phyloP scores from a whole-genome alignment of 1,140 invertebrate genomes.

The Hypsibius dujardini region DNA sequence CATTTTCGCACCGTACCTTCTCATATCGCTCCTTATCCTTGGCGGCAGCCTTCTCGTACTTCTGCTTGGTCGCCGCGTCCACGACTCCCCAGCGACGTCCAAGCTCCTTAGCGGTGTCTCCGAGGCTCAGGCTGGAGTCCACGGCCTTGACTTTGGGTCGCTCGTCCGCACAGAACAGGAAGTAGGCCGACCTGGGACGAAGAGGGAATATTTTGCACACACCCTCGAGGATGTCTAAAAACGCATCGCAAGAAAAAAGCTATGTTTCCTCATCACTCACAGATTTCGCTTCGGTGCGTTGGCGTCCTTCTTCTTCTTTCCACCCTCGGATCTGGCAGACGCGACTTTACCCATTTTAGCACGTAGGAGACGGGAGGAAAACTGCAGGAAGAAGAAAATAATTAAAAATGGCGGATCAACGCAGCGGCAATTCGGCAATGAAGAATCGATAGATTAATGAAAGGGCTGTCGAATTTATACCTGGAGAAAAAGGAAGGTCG shows the following conservation, averaged over 20 bases:
- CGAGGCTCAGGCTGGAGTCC: constrained; percentile 36
- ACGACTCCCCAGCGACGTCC: constrained; percentile 37
- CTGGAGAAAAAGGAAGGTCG: too few species aligned
- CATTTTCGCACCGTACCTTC: constrained; percentile 24
- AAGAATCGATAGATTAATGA: too few species aligned
- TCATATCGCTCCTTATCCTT: constrained; percentile 35
- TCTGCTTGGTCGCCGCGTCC: constrained; percentile 27
- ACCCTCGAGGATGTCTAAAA: neutral
- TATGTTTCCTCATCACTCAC: constrained; percentile 28
- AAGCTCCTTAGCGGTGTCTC: constrained; percentile 40
- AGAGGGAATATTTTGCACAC: neutral
- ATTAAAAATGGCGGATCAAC: too few species aligned
- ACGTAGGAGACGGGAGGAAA: too few species aligned
- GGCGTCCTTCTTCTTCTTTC: constrained; percentile 34
- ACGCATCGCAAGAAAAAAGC: neutral
- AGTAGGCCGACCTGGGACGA: constrained; percentile 39
- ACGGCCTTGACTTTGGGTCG: constrained; percentile 33
- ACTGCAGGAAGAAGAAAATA: too few species aligned
- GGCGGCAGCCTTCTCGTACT: constrained; percentile 32
- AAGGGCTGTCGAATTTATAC: too few species aligned
- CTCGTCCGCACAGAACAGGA: constrained; percentile 41
- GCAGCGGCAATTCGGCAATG: too few species aligned
- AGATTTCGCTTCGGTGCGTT: constrained; percentile 39
- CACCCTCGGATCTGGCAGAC: neutral
- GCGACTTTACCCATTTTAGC: constrained; percentile 11